These are phyloP conservation scores for Caenorhabditis inopinata DNA, from an alignment of 1,140 invertebrate species.

Conservation along the genomic window DNA sequence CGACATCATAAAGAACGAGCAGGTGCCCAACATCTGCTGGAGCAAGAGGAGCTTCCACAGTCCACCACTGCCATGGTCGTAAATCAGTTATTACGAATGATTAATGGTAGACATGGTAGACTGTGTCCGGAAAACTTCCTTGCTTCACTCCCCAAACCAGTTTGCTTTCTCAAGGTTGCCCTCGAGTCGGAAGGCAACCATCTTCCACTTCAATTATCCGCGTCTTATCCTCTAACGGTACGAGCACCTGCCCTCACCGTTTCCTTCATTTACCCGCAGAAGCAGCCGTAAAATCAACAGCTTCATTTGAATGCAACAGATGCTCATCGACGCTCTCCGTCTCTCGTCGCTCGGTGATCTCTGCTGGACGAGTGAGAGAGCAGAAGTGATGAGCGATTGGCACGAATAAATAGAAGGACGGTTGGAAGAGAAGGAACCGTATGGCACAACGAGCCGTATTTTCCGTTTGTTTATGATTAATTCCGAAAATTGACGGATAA, in stretches of 20 bases:
- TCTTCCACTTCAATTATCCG: constrained; percentile 15
- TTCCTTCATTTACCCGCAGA: constrained; percentile 16
- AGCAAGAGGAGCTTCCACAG: background rate
- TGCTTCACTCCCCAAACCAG: background rate
- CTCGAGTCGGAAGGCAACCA: background rate
- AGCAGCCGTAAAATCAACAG: too few relatives aligned
- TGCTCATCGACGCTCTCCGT: background rate
- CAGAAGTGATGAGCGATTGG: background rate
- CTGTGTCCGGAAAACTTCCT: too few relatives aligned
- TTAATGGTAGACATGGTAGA: too few relatives aligned
- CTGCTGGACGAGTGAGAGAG: too few relatives aligned
- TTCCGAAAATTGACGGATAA: constrained; percentile 9
- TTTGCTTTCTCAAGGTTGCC: background rate
- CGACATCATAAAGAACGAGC: background rate
- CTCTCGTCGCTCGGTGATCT: background rate
- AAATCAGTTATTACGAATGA: background rate
- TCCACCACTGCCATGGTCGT: background rate
- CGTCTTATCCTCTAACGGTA: constrained; percentile 16
- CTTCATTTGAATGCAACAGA: constrained; percentile 18
- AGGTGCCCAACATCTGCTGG: background rate
- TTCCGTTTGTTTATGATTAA: constrained; percentile 27
- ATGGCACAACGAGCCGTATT: background rate
- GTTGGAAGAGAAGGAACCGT: background rate
- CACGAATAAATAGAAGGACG: background rate
- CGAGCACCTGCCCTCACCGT: background rate